Conservation (phyloP, 2,113 vertebrate species). For the Egretta garzetta region DNA sequence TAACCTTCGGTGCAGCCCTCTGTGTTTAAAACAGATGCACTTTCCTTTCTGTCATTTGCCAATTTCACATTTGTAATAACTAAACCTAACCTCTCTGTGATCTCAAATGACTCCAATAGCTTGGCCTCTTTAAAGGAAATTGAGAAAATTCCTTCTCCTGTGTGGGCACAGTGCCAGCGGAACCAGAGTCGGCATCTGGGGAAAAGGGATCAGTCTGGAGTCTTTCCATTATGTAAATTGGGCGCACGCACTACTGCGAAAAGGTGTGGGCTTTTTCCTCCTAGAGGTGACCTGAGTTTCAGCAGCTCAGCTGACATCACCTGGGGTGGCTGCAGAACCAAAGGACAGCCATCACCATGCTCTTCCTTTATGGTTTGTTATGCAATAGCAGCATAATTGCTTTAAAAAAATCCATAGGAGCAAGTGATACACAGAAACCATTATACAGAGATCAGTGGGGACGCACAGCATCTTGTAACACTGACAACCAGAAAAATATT, state of each 20-base stretch:
- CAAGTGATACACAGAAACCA: not conserved
- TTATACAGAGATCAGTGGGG: not conserved
- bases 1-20: conserved; percentile 12
- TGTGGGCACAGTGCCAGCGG: conserved; percentile 41
- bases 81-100: conserved; percentile 43
- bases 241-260: not conserved
- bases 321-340: not conserved
- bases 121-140: conserved; percentile 64
- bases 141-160: conserved; percentile 68
- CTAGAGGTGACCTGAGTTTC: not conserved
- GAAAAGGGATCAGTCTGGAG: not conserved
- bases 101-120: conserved; percentile 43
- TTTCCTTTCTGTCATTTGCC: conserved; percentile 45
- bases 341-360: not conserved
- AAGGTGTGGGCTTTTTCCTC: not conserved
- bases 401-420: not conserved
- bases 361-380: not conserved
- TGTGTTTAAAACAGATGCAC: conserved; percentile 41
- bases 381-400: not conserved
- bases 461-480: not conserved
- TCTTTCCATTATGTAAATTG: not conserved
- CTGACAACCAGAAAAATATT: not conserved
- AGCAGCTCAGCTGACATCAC: not conserved
- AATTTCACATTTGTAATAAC: conserved; percentile 36
- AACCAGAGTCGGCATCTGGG: not conserved